phyloP scores from a whole-genome alignment of 2,113 vertebrate genomes.

The Pedetes capensis region DNA sequence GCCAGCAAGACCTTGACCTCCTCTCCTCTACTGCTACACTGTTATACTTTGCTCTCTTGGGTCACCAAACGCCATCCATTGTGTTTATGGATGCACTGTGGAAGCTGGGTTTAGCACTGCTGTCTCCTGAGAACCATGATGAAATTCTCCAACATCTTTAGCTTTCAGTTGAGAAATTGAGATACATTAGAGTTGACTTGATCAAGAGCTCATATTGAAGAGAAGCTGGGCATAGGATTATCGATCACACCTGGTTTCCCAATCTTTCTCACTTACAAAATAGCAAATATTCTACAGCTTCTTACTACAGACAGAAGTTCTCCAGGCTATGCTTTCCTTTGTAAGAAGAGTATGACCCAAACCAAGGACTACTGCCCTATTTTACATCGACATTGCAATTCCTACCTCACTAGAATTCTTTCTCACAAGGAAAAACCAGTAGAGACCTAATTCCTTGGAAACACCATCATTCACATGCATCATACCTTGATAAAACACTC shows the following conservation, averaged over 20 bases:
- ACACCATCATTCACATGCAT: neutral
- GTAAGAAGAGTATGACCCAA: neutral
- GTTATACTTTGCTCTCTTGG: neutral
- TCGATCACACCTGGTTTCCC: neutral
- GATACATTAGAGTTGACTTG: neutral
- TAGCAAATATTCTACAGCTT: neutral
- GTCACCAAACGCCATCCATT: neutral
- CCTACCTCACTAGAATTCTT: neutral
- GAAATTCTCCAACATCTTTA: neutral
- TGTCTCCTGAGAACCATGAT: neutral
- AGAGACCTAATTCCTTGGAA: neutral
- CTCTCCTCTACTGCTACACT: neutral
- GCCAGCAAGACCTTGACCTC: neutral
- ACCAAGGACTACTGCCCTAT: neutral
- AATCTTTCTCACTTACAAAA: neutral
- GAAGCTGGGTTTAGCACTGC: neutral
- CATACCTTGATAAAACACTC: neutral
- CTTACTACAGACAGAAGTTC: neutral
- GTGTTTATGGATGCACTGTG: rapidly evolving
- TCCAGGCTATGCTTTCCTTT: neutral
- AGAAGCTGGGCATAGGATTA: neutral
- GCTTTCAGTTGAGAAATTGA: neutral
- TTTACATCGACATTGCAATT: neutral
- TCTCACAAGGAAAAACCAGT: neutral
- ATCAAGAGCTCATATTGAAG: neutral